Percentiles rank a stretch among this genome's conserved stretches.
phyloP scores from a whole-genome alignment of 2,888 invertebrate genomes.

The Mythimna lalbum region DNA sequence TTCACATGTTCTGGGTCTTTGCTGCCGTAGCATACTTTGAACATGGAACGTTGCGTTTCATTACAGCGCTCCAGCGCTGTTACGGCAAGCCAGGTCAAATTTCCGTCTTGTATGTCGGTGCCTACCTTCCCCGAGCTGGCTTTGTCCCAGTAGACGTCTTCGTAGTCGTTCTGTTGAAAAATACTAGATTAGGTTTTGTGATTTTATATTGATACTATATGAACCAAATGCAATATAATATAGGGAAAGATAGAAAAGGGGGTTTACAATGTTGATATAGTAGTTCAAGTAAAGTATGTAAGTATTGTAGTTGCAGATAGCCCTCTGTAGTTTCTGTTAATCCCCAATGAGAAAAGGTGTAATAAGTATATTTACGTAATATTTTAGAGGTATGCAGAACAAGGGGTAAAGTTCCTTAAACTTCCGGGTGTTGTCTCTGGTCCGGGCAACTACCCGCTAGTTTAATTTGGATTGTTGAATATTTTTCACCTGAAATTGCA shows the following conservation, averaged over 20 bases:
- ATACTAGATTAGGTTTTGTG: neutral
- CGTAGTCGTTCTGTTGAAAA: slow-evolving; percentile 44
- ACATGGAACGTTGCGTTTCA: slow-evolving; percentile 88
- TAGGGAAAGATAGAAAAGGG: neutral
- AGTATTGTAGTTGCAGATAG: too few relatives aligned
- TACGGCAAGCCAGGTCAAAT: slow-evolving; percentile 97
- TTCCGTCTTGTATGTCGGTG: slow-evolving; percentile 97
- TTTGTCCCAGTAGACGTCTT: slow-evolving; percentile 29
- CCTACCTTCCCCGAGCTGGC: slow-evolving; percentile 80
- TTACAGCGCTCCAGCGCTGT: slow-evolving; percentile 94
- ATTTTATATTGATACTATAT: neutral
- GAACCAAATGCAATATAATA: neutral
- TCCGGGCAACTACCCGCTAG: too few relatives aligned
- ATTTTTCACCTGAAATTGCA: slow-evolving; percentile 42
- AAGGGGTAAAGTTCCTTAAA: too few relatives aligned
- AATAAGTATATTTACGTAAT: neutral
- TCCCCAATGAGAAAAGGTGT: too few relatives aligned
- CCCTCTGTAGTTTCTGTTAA: neutral
- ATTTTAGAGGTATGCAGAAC: too few relatives aligned
- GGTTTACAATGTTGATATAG: neutral
- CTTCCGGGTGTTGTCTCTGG: too few relatives aligned
- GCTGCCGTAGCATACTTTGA: slow-evolving; percentile 92
- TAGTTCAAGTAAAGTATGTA: too few relatives aligned
- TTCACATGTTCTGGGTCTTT: slow-evolving; percentile 91
- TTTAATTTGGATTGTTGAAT: neutral